Base-by-base conservation (phyloP, 2,113 vertebrate genomes). In the Clarias gariepinus region DNA sequence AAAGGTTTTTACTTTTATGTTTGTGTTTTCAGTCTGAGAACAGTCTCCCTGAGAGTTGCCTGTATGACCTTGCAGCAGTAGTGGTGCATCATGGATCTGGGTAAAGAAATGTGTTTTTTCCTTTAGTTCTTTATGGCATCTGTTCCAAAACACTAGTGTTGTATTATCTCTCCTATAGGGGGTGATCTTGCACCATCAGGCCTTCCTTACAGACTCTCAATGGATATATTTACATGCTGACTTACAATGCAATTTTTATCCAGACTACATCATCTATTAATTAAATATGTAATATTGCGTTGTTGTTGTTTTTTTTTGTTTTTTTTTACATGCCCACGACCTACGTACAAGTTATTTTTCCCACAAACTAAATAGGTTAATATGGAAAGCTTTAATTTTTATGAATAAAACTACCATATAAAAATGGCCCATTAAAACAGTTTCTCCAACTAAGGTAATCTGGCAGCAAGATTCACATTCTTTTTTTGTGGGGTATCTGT, bases 1-100 rank as follows among this genome's bases (percentile, higher is more conserved):
- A 30, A 58, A 82, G n/a, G 41, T 86, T 4, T 80, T 79, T 1
- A 30, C 19, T 74, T 33, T 5, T 88, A 19, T 47, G 12, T 68
- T 41, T 69, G 23, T 58, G 0, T 73, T 16, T 63, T 33, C 81
- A 99, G 98, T 97, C 97, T 12, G 97, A 98, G 91, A 98, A 96
- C 91, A 96, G 95, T 1, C 95, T 95, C 86, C 96, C 96, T 0
- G 97, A 96, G 63, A 97, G 90, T 85, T 98, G 97, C 90, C 94
- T 98, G 28, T 99, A 99, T 25, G 97, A 99, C 91, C 96, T 99
- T 0, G 97, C 94, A 0, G 98, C 98, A 33, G 97, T 99, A 12
- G 98, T 99, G 12, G 98, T 99, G 87, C 98, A 99, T 93, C 98
- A 99, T 1, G 98, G 98, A 9, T 99, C 98, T 15, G 98, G 98